phyloP scores from a whole-genome alignment of 2,113 vertebrate species.

The Patagioenas fasciata region DNA sequence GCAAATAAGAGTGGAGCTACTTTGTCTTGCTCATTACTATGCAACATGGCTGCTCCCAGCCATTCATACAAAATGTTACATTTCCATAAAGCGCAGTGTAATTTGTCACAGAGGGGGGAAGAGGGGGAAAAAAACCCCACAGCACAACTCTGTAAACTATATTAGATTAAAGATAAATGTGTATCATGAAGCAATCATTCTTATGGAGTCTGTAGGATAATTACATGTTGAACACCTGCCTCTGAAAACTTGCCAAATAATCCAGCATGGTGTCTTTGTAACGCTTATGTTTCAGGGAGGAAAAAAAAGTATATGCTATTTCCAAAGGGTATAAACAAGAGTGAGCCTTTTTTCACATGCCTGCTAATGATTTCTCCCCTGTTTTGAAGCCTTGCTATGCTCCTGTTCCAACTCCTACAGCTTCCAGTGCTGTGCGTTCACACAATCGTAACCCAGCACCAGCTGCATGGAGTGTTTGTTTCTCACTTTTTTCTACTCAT shows the following conservation, averaged over 20 bases:
- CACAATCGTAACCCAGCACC: neutral
- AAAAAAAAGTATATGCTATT: neutral
- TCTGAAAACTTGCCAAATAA: conserved; percentile 63
- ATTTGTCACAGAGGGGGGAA: conserved; percentile 70
- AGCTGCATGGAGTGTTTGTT: neutral
- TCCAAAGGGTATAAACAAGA: neutral
- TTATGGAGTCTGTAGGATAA: conserved; percentile 57
- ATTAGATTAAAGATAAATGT: conserved; percentile 75
- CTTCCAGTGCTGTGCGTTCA: neutral
- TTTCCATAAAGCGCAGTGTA: conserved; percentile 83
- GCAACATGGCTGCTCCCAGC: conserved; percentile 65
- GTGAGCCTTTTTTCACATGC: neutral
- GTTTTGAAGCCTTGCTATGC: neutral
- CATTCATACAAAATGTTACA: conserved; percentile 86
- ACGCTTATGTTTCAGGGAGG: neutral
- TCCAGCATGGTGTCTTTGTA: conserved; percentile 9
- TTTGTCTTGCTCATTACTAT: conserved; percentile 81
- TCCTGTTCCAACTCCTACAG: neutral
- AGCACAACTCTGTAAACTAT: conserved; percentile 61
- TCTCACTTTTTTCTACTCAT: neutral
- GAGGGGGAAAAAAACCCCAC: neutral
- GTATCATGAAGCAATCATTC: conserved; percentile 58
- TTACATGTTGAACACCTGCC: conserved; percentile 67
- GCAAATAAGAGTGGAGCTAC: conserved; percentile 75
- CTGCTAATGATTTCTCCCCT: neutral